Base-by-base conservation (phyloP, 2,797 vertebrate genomes). In the Momotus momota region DNA sequence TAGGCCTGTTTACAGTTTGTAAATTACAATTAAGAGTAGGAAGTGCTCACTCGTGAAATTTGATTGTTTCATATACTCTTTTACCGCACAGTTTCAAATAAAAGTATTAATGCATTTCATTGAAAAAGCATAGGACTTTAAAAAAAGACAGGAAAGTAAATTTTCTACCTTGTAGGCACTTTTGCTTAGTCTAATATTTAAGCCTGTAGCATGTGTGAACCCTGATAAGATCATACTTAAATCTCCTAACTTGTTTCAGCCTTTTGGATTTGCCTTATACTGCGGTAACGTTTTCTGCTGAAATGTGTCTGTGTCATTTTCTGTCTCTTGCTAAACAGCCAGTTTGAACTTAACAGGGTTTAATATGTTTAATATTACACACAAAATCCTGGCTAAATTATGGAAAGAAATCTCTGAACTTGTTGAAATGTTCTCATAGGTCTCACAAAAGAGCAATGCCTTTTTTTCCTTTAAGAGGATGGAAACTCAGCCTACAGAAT, bases 401-500 rank as follows among this genome's bases (percentile, higher is more conserved):
- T 54, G 72, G 78, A 74, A 84, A 79, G 90, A 97, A 90, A 45
- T 93, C 92, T 95, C 77, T 93, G 71, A 97, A 82, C 43, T 95
- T 96, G 64, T 88, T 93, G 89, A 94, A 86, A 66, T 96, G 85
- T 96, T 97, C 81, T 96, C 45, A 7, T 92, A 97, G 97, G 93
- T 95, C 91, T 97, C 74, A 81, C 81, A 35, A 78, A 90, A 97
- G 84, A 97, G 72, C 94, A 97, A 75, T 97, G 95, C 78, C 72
- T 95, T 86, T 45, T 91, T 80, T 95, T 91, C 66, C 41, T 87
- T 96, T 93, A 94, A 94, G 86, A 97, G 96, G 88, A 93, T 97
- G 97, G 93, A 97, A 95, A 96, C 92, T 97, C 96, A 97, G 88
- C 93, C 90, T 97, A 43, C 95, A 96, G 95, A 97, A 94, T 97